Evolutionary conservation across 1,140 invertebrate genomes (phyloP).

Genomic region (Heliconius nattereri): DNA sequence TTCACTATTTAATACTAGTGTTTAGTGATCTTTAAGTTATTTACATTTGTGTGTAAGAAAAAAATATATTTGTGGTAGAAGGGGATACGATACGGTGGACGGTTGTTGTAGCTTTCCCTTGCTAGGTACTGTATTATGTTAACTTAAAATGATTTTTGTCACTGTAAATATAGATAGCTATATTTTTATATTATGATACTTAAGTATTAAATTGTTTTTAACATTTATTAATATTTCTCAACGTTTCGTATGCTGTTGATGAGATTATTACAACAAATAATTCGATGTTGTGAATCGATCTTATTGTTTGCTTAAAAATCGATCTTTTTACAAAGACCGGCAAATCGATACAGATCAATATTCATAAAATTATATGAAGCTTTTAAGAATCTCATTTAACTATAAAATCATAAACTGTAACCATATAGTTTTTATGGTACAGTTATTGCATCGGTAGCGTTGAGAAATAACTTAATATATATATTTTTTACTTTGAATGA

Average conservation of each 20-base stretch:
- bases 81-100: background rate
- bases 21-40: background rate
- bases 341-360: slow-evolving; percentile 33
- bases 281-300: background rate
- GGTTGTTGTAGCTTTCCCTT: background rate
- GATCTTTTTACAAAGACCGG: slow-evolving; percentile 42
- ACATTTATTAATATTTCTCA: slow-evolving; percentile 64
- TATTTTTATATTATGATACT: slow-evolving; percentile 77
- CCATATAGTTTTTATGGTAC: slow-evolving; percentile 42
- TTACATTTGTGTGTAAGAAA: slow-evolving; percentile 4
- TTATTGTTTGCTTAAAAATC: slow-evolving; percentile 36
- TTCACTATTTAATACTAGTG: slow-evolving; percentile 9
- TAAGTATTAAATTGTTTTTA: slow-evolving; percentile 63
- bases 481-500: slow-evolving; percentile 68
- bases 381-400: slow-evolving; percentile 60
- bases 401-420: slow-evolving; percentile 39
- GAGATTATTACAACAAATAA: slow-evolving; percentile 40
- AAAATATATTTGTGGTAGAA: slow-evolving; percentile 7
- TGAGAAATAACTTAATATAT: slow-evolving; percentile 59
- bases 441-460: slow-evolving; percentile 57
- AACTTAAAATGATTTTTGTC: slow-evolving; percentile 62
- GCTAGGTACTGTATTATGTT: slow-evolving; percentile 43
- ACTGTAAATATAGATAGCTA: slow-evolving; percentile 76
- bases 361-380: slow-evolving; percentile 39
- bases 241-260: slow-evolving; percentile 51